Evolutionary conservation across 2,888 invertebrate species (phyloP), one percentile per base, ranked within the genome.

Genomic region (Altica lythri): DNA sequence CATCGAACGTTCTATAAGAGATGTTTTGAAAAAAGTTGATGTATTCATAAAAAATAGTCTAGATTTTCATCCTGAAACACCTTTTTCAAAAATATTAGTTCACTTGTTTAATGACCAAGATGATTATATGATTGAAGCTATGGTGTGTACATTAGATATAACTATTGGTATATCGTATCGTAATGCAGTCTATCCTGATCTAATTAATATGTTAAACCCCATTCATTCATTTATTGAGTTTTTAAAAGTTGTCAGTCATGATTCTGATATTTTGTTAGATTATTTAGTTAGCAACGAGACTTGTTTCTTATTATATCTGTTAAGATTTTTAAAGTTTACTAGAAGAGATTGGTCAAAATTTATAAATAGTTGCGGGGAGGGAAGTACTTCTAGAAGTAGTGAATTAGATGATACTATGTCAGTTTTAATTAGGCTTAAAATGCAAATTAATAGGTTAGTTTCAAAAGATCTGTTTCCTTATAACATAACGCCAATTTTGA

Each of bases 101-200:
- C 90, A 90, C 73, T 78, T 94, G 52, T 93, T 94, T 69, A 89
- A 89, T 66, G 92, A 94, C 75, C 93, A 94, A 74, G 93, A 94
- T 71, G 94, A 94, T 75, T 91, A 90, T 68, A 78, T 94, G 64
- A 90, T 94, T 53, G 94, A 94, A 78, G 89, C 92, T 2, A 92
- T 94, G 92, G 90, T 94, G 4, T 93, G 93, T 73, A 90, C 91
- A 27, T 76, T 94, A 42, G 93, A 94, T 74, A 92, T 93, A 37
- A 91, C 90, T 0, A 87, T 89, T 16, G 92, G 92, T 30, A 86
- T 93, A 51, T 89, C 89, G 17, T 89, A 90, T 71, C 83, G 90
- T 44, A 89, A 90, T 68, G 87, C 89, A 0, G 85, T 89, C 53
- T 89, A 88, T 66, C 89, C 89, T 1, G 90, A 90, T 75, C 79